Conservation (phyloP, 2,113 vertebrate species). For the Herpetotheres cachinnans region DNA sequence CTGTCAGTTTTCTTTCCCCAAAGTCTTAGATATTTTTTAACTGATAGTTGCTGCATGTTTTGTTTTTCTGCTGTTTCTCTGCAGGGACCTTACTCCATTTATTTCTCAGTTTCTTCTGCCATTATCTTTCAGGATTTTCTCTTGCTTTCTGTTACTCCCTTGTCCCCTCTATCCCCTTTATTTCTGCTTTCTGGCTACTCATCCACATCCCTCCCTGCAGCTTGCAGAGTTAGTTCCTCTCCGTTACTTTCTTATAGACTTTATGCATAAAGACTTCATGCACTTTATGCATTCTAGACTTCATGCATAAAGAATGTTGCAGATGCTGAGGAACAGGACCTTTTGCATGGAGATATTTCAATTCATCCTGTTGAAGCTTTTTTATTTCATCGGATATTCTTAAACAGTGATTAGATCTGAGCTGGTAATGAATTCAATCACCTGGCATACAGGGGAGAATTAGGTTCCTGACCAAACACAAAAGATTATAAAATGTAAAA, state of each 20-base stretch:
- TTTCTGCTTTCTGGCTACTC: background rate
- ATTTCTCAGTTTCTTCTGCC: background rate
- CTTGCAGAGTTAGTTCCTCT: background rate
- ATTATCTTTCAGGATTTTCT: background rate
- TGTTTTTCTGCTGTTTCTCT: background rate
- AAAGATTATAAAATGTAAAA: background rate
- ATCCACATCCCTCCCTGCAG: background rate
- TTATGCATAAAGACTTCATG: too few species aligned
- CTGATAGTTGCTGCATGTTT: background rate
- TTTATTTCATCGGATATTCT: background rate
- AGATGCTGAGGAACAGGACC: background rate
- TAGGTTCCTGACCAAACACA: background rate
- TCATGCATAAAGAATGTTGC: accelerated
- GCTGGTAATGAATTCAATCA: background rate
- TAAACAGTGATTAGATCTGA: background rate
- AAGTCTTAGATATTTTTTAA: background rate
- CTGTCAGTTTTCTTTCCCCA: background rate
- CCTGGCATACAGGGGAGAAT: background rate
- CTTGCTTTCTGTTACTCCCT: background rate
- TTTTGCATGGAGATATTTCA: background rate
- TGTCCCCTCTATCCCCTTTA: background rate
- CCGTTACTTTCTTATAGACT: background rate
- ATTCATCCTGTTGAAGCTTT: background rate
- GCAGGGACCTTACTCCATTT: background rate
- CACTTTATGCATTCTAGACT: too few species aligned